Conservation (phyloP, 2,113 vertebrate species). For the Cacatua alba region DNA sequence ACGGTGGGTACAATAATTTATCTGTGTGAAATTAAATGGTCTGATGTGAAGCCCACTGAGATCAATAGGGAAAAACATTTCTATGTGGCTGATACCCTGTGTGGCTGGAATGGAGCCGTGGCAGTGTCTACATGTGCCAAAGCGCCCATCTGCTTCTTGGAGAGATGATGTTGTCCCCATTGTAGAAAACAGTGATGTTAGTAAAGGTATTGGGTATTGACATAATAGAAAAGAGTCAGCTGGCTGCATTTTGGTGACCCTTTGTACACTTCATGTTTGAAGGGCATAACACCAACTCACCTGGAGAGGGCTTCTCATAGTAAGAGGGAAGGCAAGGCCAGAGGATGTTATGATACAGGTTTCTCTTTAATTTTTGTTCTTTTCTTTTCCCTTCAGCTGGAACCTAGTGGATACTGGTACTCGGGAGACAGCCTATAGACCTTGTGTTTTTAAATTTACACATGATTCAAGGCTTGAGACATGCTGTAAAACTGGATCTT, state of each 20-base stretch:
- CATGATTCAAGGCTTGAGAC: background rate
- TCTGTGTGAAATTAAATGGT: background rate
- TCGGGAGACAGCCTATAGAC: background rate
- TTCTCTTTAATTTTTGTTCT: background rate
- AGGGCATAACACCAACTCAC: too few relatives aligned
- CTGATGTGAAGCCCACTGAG: background rate
- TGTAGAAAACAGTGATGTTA: rapidly evolving
- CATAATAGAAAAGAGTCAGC: background rate
- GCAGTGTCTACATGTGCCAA: background rate
- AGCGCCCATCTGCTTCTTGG: background rate
- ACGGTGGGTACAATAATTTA: background rate
- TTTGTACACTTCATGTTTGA: background rate
- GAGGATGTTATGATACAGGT: too few relatives aligned
- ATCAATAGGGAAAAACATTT: background rate
- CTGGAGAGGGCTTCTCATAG: background rate
- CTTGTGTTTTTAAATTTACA: background rate
- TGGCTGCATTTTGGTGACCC: background rate
- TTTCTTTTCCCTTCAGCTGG: background rate
- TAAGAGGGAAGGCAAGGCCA: background rate
- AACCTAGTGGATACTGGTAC: background rate
- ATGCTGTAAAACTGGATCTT: background rate
- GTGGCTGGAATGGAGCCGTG: background rate
- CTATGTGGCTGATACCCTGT: background rate
- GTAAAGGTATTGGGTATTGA: background rate
- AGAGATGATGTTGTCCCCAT: background rate